phyloP scores from a whole-genome alignment of 2,888 invertebrate genomes.

The Drosophila nr. medialis region DNA sequence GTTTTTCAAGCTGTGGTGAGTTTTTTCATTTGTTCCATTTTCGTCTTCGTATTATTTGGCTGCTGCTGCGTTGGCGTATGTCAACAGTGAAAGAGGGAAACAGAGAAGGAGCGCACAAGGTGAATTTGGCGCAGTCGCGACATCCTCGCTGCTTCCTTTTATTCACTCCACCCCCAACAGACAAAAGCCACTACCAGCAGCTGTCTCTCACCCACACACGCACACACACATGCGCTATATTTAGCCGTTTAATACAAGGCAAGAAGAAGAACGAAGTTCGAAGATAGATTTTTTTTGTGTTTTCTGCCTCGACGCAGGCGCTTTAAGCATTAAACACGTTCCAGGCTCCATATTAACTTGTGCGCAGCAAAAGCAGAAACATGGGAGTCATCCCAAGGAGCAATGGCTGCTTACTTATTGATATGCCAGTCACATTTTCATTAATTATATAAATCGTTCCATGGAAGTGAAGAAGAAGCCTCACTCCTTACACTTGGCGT shows the following conservation, averaged over 20 bases:
- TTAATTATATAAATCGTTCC: constrained; percentile 51
- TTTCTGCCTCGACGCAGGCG: constrained; percentile 21
- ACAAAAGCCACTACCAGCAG: constrained; percentile 69
- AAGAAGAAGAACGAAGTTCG: constrained; percentile 35
- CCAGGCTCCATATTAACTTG: constrained; percentile 59
- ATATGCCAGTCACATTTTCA: constrained; percentile 57
- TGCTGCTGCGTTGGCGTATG: constrained; percentile 30
- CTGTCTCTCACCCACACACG: constrained; percentile 63
- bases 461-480: constrained; percentile 23
- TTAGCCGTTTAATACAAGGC: constrained; percentile 34
- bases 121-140: constrained; percentile 61
- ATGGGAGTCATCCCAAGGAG: constrained; percentile 26
- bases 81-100: neutral
- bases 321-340: constrained; percentile 15
- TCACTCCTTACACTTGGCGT: constrained; percentile 48
- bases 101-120: constrained; percentile 36
- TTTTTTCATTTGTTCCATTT: constrained; percentile 31
- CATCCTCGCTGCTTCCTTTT: constrained; percentile 43
- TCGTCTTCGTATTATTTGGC: constrained; percentile 11
- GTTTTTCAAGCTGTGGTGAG: constrained; percentile 30
- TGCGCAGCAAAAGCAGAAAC: constrained; percentile 45
- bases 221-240: constrained; percentile 37
- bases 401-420: constrained; percentile 39
- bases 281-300: constrained; percentile 45
- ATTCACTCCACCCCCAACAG: constrained; percentile 48